Percentiles rank a stretch among this genome's conserved stretches.
phyloP scores from a whole-genome alignment of 2,113 vertebrate species.

The Aspiorhynchus laticeps region DNA sequence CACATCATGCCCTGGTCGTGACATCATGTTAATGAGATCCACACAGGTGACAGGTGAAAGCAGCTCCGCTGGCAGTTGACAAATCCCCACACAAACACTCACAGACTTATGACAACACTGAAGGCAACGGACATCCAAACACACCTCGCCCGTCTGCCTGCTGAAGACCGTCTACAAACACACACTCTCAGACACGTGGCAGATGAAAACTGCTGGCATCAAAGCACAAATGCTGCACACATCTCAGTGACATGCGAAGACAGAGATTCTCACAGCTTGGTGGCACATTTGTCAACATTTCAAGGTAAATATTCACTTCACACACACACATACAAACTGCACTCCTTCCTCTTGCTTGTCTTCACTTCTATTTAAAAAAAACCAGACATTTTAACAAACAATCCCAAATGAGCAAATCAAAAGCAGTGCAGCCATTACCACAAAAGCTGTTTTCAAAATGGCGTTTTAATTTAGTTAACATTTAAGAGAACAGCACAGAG shows the following conservation, averaged over 20 bases:
- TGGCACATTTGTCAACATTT: conserved; percentile 38
- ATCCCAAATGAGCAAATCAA: conserved; percentile 5
- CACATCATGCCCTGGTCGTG: conserved; percentile 23
- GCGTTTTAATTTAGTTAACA: conserved; percentile 79
- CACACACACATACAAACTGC: background rate
- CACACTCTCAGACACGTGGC: conserved; percentile 3
- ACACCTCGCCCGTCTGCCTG: background rate
- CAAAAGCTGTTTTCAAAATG: conserved; percentile 67
- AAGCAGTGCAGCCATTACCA: conserved; percentile 18
- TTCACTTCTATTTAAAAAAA: background rate
- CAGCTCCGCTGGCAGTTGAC: conserved; percentile 30
- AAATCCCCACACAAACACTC: conserved; percentile 37
- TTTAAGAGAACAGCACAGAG: conserved; percentile 78
- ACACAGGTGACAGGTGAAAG: conserved; percentile 53
- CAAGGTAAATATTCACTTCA: conserved; percentile 17
- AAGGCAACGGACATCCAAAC: conserved; percentile 35
- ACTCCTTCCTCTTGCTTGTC: background rate
- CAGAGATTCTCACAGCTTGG: conserved; percentile 25
- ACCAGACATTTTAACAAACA: conserved; percentile 27
- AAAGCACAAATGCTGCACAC: conserved; percentile 12
- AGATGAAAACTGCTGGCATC: conserved; percentile 30
- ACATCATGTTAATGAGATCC: conserved; percentile 56
- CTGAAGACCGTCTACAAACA: conserved; percentile 16
- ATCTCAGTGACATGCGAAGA: conserved; percentile 17
- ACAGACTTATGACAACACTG: conserved; percentile 39